A percentile compares a stretch with the other conserved stretches of the same genome.
These are phyloP conservation scores for Numenius phaeopus DNA, from an alignment of 2,797 vertebrate species.

Conservation along the genomic window DNA sequence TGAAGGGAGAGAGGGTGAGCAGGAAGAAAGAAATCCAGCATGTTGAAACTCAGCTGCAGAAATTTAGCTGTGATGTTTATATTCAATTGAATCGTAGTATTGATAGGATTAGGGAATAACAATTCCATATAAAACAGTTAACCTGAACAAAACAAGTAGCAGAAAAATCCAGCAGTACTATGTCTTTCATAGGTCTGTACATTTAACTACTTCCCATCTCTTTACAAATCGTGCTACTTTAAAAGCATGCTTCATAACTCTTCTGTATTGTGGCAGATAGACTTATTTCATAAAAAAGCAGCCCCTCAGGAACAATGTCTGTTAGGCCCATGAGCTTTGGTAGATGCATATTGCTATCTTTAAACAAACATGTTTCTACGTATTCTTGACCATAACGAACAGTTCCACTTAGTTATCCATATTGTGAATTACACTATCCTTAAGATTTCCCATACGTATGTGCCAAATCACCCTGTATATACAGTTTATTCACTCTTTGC, in stretches of 20 bases:
- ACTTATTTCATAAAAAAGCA: neutral
- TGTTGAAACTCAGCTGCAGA: neutral
- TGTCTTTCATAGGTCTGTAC: neutral
- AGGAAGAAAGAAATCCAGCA: neutral
- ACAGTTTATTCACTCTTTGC: neutral
- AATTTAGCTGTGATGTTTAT: neutral
- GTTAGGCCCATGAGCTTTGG: neutral
- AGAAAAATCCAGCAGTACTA: neutral
- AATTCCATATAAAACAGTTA: neutral
- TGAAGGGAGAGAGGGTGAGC: neutral
- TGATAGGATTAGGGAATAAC: neutral
- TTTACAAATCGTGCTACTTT: neutral
- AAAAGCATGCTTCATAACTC: neutral
- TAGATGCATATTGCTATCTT: neutral
- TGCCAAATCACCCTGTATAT: neutral
- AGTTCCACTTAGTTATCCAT: neutral
- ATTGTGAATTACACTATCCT: neutral
- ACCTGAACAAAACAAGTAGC: neutral
- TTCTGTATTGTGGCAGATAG: neutral
- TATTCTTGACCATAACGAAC: neutral
- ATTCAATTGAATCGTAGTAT: neutral
- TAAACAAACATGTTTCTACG: neutral
- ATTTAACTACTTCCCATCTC: neutral
- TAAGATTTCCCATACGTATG: neutral
- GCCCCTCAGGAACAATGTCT: neutral